Evolutionary conservation across 2,113 vertebrate species (phyloP).

Genomic region (Cyanistes caeruleus): DNA sequence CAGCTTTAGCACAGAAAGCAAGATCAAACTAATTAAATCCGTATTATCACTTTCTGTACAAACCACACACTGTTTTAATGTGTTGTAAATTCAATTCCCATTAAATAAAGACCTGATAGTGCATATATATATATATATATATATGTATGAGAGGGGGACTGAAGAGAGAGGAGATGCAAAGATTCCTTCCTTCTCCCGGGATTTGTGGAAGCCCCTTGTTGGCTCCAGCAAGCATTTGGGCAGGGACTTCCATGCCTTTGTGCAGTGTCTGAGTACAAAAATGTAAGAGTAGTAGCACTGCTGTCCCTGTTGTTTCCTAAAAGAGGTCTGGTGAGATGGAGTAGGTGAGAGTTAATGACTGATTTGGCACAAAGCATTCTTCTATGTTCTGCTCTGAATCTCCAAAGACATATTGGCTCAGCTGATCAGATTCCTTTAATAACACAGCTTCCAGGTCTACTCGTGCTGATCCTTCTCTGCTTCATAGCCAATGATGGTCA

Average conservation of each 20-base stretch:
- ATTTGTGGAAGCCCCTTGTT: neutral
- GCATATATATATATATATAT: neutral
- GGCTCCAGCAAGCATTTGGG: neutral
- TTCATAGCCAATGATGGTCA: constrained; percentile 58
- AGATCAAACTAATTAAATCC: constrained; percentile 51
- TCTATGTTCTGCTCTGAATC: constrained; percentile 47
- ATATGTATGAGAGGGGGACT: neutral
- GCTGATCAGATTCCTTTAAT: constrained; percentile 60
- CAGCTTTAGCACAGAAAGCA: constrained; percentile 27
- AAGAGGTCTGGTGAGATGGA: constrained; percentile 30
- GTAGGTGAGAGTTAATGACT: constrained; percentile 4
- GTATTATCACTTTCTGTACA: constrained; percentile 36
- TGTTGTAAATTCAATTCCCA: neutral
- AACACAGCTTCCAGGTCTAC: constrained; percentile 46
- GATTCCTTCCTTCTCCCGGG: neutral
- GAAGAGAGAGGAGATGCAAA: neutral
- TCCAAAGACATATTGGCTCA: constrained; percentile 47
- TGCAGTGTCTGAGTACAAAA: neutral
- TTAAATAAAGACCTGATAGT: neutral
- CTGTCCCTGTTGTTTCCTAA: constrained; percentile 23
- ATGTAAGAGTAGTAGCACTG: fast-evolving
- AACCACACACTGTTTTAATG: neutral
- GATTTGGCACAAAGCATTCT: constrained; percentile 15
- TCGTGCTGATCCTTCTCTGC: constrained; percentile 2
- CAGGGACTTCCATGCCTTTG: neutral